Base-by-base conservation (phyloP, 2,888 invertebrate genomes). In the Pemphredon lugubris region DNA sequence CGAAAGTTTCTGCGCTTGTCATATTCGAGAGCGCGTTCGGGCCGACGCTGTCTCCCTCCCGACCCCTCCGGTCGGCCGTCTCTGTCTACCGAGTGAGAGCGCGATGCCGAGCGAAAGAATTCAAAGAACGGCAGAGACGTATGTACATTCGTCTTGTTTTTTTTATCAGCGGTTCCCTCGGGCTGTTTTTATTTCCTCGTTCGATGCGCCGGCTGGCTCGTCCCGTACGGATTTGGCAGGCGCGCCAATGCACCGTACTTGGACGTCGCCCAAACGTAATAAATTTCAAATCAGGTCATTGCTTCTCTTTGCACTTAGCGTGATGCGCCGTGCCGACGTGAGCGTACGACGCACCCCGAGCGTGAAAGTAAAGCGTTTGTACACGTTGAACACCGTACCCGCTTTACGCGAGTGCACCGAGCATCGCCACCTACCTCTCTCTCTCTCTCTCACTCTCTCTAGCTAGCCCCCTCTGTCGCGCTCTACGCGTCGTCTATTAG, bases 221-320 rank as follows among this genome's bases (percentile, higher is more conserved):
- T 50, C 53, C 59, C 65, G 66, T 55, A 61, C 39, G 74, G 59
- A 77, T 80, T 74, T 75, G 74, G 75, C 75, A 77, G 65, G 30
- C 58, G 55, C 70, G 76, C 73, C 83, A 78, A 77, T 76, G 76
- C 73, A 58, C 66, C 76, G 81, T 69, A 76, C 80, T 84, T 83
- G 83, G 84, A 83, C 76, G 65, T 48, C 73, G 73, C 74, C 84
- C 83, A 84, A 84, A 77, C 60, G 78, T 77, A 84, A 84, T 84
- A 84, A 83, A 84, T 84, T 83, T 84, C 77, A 70, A 84, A 84
- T 84, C 84, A 82, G 84, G 82, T 84, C 83, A 80, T 84, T 83
- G 83, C 80, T 83, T 84, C 75, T 74, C 75, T 72, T 65, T 69
- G 79, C 77, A 69, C 74, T 77, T 75, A 75, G 69, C 63, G 65